phyloP scores from a whole-genome alignment of 2,797 vertebrate genomes.

The Gadopsis bispinosus region DNA sequence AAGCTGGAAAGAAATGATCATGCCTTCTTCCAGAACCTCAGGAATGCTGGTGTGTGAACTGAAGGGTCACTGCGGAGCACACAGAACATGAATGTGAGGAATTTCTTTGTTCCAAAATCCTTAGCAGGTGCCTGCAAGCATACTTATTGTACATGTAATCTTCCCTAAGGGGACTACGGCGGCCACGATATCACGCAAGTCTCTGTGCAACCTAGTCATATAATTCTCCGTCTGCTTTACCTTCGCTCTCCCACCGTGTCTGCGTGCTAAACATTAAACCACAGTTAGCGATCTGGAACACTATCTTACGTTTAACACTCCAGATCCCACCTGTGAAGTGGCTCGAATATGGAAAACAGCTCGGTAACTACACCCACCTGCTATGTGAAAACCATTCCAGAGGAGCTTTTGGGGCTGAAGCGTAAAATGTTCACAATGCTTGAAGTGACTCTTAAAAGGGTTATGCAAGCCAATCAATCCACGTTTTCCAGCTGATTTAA shows the following conservation, averaged over 20 bases:
- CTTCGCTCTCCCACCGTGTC: slow-evolving; percentile 1
- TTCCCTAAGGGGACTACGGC: slow-evolving; percentile 47
- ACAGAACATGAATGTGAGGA: slow-evolving; percentile 63
- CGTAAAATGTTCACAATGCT: slow-evolving; percentile 28
- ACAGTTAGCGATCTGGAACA: slow-evolving; percentile 8
- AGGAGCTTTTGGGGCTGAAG: not conserved
- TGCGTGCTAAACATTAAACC: slow-evolving; percentile 37
- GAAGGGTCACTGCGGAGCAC: slow-evolving; percentile 58
- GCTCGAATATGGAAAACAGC: slow-evolving; percentile 40
- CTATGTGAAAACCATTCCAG: slow-evolving; percentile 32
- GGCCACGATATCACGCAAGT: slow-evolving; percentile 48
- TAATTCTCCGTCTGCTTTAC: slow-evolving; percentile 21
- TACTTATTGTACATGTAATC: slow-evolving; percentile 58
- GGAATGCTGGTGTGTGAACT: slow-evolving; percentile 76
- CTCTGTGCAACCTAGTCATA: slow-evolving; percentile 29
- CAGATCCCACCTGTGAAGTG: slow-evolving; percentile 32
- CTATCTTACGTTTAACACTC: slow-evolving; percentile 2
- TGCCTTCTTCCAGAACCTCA: slow-evolving; percentile 49
- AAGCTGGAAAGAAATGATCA: slow-evolving; percentile 61
- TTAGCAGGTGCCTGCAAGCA: slow-evolving; percentile 71
- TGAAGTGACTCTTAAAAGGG: slow-evolving; percentile 22
- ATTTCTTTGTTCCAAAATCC: slow-evolving; percentile 72
- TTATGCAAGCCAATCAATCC: slow-evolving; percentile 19
- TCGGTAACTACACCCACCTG: not conserved
- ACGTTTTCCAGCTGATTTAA: slow-evolving; percentile 41